A percentile compares a stretch with the other conserved stretches of the same genome.
phyloP scores from a whole-genome alignment of 2,888 invertebrate genomes.

The Lagria hirta region DNA sequence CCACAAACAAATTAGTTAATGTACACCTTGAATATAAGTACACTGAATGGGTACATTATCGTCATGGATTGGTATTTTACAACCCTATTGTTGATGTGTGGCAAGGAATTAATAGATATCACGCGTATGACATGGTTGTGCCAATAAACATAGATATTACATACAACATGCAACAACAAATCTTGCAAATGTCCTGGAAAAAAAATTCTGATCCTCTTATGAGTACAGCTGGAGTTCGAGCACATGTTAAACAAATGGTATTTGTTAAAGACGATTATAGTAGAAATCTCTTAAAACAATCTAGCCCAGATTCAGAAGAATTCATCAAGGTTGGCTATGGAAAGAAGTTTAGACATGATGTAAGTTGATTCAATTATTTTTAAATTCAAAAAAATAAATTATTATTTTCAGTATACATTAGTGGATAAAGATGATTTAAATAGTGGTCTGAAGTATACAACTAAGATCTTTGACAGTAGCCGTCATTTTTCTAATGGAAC shows the following conservation, averaged over 20 bases:
- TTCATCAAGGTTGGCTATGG: slow-evolving; percentile 45
- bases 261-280: slow-evolving; percentile 44
- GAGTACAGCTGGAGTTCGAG: slow-evolving; percentile 42
- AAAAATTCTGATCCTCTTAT: slow-evolving; percentile 37
- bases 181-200: slow-evolving; percentile 44
- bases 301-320: slow-evolving; percentile 45
- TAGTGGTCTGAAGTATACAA: slow-evolving; percentile 12
- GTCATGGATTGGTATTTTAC: slow-evolving; percentile 49
- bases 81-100: slow-evolving; percentile 53
- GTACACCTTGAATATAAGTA: slow-evolving; percentile 41
- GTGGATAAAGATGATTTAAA: slow-evolving; percentile 11
- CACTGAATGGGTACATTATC: slow-evolving; percentile 44
- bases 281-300: slow-evolving; percentile 36
- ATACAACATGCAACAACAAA: slow-evolving; percentile 40
- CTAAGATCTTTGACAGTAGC: slow-evolving; percentile 11
- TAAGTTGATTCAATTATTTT: slow-evolving; percentile 35
- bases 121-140: slow-evolving; percentile 41
- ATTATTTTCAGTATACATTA: slow-evolving; percentile 12
- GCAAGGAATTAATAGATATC: slow-evolving; percentile 50
- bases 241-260: slow-evolving; percentile 45
- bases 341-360: slow-evolving; percentile 34
- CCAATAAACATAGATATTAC: slow-evolving; percentile 43
- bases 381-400: slow-evolving; percentile 3
- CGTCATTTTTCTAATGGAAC: slow-evolving; percentile 11
- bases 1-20: slow-evolving; percentile 35